phyloP scores from a whole-genome alignment of 2,113 vertebrate species.

The Centrocercus urophasianus region DNA sequence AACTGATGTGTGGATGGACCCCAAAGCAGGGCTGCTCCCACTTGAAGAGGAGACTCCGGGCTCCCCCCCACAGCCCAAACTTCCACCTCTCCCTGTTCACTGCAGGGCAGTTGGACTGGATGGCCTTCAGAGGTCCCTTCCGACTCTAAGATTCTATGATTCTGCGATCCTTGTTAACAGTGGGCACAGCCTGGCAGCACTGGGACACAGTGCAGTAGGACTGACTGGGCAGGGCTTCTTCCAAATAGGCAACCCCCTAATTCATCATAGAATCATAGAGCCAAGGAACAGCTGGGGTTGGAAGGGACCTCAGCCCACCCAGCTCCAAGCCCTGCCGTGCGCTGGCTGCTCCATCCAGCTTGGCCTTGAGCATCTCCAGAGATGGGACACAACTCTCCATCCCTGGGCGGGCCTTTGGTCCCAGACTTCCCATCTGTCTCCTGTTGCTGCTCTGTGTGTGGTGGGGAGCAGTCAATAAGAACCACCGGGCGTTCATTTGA shows the following conservation, averaged over 20 bases:
- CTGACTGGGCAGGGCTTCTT: background rate
- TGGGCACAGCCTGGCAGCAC: background rate
- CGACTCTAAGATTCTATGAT: no score
- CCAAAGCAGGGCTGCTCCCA: background rate
- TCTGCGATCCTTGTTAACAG: background rate
- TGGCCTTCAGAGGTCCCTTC: no score
- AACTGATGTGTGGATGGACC: rapidly evolving
- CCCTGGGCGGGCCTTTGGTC: background rate
- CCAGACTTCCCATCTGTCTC: rapidly evolving
- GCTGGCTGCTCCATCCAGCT: no score
- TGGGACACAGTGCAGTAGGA: rapidly evolving
- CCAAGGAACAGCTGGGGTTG: no score
- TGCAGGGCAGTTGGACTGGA: no score
- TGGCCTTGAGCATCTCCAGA: no score
- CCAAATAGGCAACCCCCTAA: background rate
- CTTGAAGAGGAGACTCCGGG: background rate
- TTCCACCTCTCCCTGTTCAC: background rate
- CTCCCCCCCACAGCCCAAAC: background rate
- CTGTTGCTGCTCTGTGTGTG: rapidly evolving
- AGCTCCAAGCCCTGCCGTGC: no score
- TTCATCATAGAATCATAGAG: no score
- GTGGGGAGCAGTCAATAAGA: background rate
- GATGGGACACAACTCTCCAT: background rate
- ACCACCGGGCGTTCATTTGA: background rate
- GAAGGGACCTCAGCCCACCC: no score